Base-by-base conservation (phyloP, 1,140 invertebrate species). In the Bradynema listronoti region DNA sequence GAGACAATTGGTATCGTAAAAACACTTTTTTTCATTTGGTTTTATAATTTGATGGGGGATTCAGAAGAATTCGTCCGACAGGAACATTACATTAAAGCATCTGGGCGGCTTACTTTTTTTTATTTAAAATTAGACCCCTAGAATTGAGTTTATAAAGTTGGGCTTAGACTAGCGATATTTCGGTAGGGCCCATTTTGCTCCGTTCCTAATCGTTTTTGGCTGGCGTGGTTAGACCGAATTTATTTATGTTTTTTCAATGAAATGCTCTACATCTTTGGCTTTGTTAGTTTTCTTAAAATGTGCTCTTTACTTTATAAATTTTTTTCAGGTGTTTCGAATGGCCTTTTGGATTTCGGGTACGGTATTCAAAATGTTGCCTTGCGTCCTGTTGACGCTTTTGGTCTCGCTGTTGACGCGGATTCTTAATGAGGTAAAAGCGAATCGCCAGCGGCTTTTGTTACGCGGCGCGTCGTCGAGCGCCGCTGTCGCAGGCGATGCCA, bases 321-420 rank as follows among this genome's bases (percentile, higher is more conserved):
- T 52, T n/a, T 39, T 36, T 30, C 30, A 73, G 63, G 66, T 75
- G 9, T 75, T 75, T 52, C 57, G 75, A 39, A 25, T 77, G 34
- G 76, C 75, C 4, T 77, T 78, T 49, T 78, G 74, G 74, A 77
- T 77, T 14, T 72, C 76, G 7, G 74, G 74, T 32, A 52, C 68
- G 5, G 65, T 77, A 27, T 77, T 77, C 61, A 77, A 77, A 55
- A 16, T 77, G 14, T 24, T 78, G 11, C 74, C 74, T 4, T 77
- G 75, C 34, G 50, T 65, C 1, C 39, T 71, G n/a, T 58, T 77
- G 0, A 63, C 67, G 2, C 25, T 77, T 4, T 64, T 77, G 19
- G 73, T 78, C 11, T 68, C 58, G 25, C 52, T 76, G 9, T 60
- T 77, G n/a, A 64, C 69, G 29, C 53, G 59, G 19, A 78, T 77